phyloP scores from a whole-genome alignment of 2,113 vertebrate genomes.

The Alectura lathami region DNA sequence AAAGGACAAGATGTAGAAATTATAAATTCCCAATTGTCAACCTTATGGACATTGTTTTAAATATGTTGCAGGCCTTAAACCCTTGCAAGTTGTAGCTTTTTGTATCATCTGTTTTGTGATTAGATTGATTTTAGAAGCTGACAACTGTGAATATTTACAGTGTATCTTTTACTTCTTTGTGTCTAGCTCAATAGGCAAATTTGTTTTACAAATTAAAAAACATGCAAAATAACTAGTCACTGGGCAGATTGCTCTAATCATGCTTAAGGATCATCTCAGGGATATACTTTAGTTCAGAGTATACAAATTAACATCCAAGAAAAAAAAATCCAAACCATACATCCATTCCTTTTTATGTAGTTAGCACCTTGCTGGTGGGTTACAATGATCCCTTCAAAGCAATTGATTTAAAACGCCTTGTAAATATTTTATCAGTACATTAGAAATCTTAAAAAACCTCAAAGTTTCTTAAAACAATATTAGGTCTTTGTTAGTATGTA shows the following conservation, averaged over 20 bases:
- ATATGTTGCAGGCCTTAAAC: background rate
- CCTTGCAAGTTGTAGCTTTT: background rate
- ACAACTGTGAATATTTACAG: background rate
- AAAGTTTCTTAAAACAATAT: background rate
- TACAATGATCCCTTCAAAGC: background rate
- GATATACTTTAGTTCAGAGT: background rate
- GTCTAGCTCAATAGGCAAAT: background rate
- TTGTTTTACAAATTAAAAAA: background rate
- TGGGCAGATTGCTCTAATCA: background rate
- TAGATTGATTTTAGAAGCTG: conserved; percentile 24
- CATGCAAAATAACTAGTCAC: background rate
- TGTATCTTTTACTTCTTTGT: background rate
- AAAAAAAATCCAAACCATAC: background rate
- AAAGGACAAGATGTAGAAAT: background rate
- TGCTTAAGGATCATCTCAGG: background rate
- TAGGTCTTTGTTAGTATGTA: background rate
- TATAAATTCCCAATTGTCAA: background rate
- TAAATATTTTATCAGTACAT: background rate
- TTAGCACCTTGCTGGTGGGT: background rate
- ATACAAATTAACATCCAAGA: background rate
- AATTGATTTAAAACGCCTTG: background rate
- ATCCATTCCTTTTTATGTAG: conserved; percentile 1
- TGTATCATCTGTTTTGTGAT: background rate
- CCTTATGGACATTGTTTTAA: background rate
- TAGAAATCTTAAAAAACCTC: background rate